Evolutionary conservation across 2,113 vertebrate species (phyloP).

Genomic region (Thymallus thymallus): DNA sequence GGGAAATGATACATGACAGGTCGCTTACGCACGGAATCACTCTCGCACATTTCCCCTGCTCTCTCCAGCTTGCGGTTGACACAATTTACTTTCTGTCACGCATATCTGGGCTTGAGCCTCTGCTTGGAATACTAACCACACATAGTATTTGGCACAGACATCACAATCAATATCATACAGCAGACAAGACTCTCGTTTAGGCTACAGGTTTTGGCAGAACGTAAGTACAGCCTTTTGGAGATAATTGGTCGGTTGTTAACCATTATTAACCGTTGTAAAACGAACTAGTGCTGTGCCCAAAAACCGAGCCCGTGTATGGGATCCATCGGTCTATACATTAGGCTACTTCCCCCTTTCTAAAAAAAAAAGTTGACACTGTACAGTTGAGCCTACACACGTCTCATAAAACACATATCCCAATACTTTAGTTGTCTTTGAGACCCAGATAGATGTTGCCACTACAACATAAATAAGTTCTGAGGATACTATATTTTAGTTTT

Average conservation of each 20-base stretch:
- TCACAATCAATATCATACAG: neutral
- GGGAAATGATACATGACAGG: slow-evolving; percentile 49
- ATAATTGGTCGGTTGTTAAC: neutral
- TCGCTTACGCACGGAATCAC: slow-evolving; percentile 44
- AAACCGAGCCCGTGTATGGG: neutral
- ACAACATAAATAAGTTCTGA: no score
- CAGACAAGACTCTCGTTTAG: neutral
- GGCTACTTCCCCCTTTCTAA: neutral
- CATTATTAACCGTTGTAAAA: neutral
- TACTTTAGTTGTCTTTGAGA: no score
- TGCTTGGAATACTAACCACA: slow-evolving; percentile 16
- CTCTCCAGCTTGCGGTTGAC: slow-evolving; percentile 46
- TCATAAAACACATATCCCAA: no score
- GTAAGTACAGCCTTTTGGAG: neutral
- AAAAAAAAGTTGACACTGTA: neutral
- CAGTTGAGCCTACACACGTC: no score
- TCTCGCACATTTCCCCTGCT: slow-evolving; percentile 6
- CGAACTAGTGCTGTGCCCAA: neutral
- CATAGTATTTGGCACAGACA: slow-evolving; percentile 6
- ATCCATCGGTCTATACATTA: neutral
- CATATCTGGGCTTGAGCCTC: slow-evolving; percentile 51
- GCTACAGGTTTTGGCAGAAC: no score
- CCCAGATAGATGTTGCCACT: no score
- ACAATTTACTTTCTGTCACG: slow-evolving; percentile 54
- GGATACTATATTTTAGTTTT: neutral